These are phyloP conservation scores for Enteromius trimaculatus DNA, from an alignment of 2,797 vertebrate species.

Conservation along the genomic window DNA sequence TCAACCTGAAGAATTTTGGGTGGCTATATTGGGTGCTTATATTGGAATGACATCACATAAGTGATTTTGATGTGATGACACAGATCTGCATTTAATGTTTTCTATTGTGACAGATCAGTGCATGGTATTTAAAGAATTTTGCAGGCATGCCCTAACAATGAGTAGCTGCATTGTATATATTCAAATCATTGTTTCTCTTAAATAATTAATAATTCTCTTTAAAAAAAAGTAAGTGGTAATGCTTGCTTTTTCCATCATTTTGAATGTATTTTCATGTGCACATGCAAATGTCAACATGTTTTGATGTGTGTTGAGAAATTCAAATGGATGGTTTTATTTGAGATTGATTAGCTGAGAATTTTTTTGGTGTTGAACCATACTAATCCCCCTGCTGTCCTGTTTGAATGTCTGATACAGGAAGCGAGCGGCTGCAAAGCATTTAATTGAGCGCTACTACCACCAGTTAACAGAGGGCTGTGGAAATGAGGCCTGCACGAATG, in stretches of 20 bases:
- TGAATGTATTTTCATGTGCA: neutral
- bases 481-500: slow-evolving; percentile 98
- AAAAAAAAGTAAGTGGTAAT: neutral
- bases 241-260: neutral
- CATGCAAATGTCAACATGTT: slow-evolving; percentile 1
- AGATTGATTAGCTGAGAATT: slow-evolving; percentile 53
- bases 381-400: slow-evolving; percentile 81
- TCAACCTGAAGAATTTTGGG: neutral
- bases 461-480: slow-evolving; percentile 99
- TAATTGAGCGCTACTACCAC: slow-evolving; percentile 99
- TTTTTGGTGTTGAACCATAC: slow-evolving; percentile 71
- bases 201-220: slow-evolving; percentile 4
- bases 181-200: neutral
- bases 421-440: slow-evolving; percentile 99
- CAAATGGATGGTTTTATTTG: slow-evolving; percentile 5
- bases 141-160: slow-evolving; percentile 10
- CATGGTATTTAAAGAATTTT: slow-evolving; percentile 18
- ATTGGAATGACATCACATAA: neutral
- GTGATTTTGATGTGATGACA: neutral
- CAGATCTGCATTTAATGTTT: slow-evolving; percentile 5
- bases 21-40: neutral
- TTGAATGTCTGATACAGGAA: slow-evolving; percentile 91
- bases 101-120: neutral
- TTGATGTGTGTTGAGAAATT: slow-evolving; percentile 10
- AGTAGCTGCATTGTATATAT: slow-evolving; percentile 23